Evolutionary conservation across 1,140 invertebrate species (phyloP), one percentile per base, ranked within the genome.

Genomic region (Eriocheir sinensis): DNA sequence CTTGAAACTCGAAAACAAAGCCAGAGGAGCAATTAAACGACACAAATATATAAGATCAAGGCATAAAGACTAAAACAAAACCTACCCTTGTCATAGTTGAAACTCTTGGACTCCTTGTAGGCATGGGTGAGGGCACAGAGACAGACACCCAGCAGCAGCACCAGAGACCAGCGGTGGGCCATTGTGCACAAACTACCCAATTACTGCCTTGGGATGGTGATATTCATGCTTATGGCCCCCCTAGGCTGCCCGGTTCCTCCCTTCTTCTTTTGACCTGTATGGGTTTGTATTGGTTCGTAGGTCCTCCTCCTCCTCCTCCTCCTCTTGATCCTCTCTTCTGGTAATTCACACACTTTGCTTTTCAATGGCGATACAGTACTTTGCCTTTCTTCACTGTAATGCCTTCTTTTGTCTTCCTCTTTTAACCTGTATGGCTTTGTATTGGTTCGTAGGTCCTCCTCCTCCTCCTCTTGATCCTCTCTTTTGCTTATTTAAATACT

Each of bases 51-150:
- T 0, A 90, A 32, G 9, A 90, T 30, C 9, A 30, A 2, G 21
- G 0, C 0, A 9, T 48, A 21, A n/a, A n/a, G n/a, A n/a, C n/a
- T n/a, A n/a, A 92, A 30, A 8, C 3, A 27, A 38, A 2, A 34
- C 85, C 79, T 41, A 94, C 93, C 93, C 40, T 94, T 89, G 32
- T 94, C 93, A 90, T 94, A 94, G 8, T 89, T 38, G 40, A 44
- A 94, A 79, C 81, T 94, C 32, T 41, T 94, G 3, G 85, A n/a
- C n/a, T 88, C 86, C 86, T 88, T 88, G 44, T 44, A 88, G 12
- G 86, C 86, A 17, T 88, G 44, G 44, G 44, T 44, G 38, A 27
- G 27, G 38, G 36, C 17, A 44, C 40, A 41, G 27, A 21, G 27
- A 32, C 15, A 30, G n/a, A 88, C 27, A 21, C 17, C 38, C 40